phyloP scores from a whole-genome alignment of 2,888 invertebrate genomes.

The Adelognathus sp. region DNA sequence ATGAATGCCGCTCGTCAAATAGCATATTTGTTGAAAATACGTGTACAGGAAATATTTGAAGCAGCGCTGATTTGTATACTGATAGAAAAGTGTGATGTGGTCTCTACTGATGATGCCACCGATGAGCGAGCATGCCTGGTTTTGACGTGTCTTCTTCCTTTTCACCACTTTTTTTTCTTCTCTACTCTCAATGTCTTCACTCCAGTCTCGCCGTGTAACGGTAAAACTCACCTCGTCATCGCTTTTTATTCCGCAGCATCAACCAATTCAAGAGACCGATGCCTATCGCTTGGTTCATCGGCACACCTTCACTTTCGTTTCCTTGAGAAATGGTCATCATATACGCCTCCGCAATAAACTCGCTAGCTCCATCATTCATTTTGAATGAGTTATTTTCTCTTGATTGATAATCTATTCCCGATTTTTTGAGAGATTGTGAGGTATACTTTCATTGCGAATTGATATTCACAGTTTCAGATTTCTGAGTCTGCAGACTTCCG shows the following conservation, averaged over 20 bases:
- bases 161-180: neutral
- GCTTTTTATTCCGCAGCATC: conserved; percentile 15
- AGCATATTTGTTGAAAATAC: too few species aligned
- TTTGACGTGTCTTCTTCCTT: neutral
- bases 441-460: neutral
- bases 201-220: conserved; percentile 39
- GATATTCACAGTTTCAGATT: neutral
- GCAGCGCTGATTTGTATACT: neutral
- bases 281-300: conserved; percentile 23
- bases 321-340: conserved; percentile 45
- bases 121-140: conserved; percentile 26
- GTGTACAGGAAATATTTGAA: neutral
- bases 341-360: conserved; percentile 28
- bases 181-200: neutral
- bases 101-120: conserved; percentile 10
- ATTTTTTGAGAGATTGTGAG: neutral
- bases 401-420: neutral
- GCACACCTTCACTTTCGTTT: conserved; percentile 60
- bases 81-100: conserved; percentile 25
- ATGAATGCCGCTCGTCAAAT: too few species aligned
- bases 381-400: neutral
- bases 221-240: conserved; percentile 41
- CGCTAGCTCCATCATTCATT: neutral
- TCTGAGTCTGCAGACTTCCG: too few species aligned
- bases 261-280: neutral